A percentile compares a stretch with the other conserved stretches of the same genome.
Evolutionary conservation across 37 sponge, comb jelly and placozoan species (phyloP).

Genomic region (Ephydatia muelleri): DNA sequence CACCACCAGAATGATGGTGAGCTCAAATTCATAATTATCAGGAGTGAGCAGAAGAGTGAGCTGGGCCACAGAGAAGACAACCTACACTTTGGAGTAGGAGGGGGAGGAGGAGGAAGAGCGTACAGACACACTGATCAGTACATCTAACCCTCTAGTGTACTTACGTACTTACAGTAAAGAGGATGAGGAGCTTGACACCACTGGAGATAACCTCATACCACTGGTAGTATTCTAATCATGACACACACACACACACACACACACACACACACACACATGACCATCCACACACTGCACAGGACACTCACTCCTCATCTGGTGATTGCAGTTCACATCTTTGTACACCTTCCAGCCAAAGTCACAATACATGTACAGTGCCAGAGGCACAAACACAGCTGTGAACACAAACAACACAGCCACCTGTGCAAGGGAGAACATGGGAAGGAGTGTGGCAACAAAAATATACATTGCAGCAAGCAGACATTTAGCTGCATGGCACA

Average conservation of each 20-base stretch:
- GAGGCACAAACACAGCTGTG: neutral
- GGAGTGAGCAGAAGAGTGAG: conserved; percentile 15
- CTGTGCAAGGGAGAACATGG: neutral
- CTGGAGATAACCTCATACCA: conserved; percentile 52
- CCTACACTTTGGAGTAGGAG: neutral
- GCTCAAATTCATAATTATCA: conserved; percentile 38
- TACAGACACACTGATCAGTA: neutral
- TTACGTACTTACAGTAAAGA: conserved; percentile 49
- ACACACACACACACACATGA: too few relatives aligned
- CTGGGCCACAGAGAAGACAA: conserved; percentile 35
- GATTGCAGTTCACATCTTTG: neutral
- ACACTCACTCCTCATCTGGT: neutral
- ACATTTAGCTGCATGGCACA: too few relatives aligned
- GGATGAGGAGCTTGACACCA: conserved; percentile 48
- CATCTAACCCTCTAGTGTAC: neutral
- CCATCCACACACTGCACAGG: neutral
- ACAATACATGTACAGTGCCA: neutral
- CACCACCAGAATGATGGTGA: conserved; percentile 22
- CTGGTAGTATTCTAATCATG: conserved; percentile 40
- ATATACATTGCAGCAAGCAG: too few relatives aligned
- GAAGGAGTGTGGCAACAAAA: too few relatives aligned
- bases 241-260: too few relatives aligned
- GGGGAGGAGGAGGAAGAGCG: neutral
- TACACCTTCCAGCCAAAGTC: neutral
- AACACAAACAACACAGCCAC: neutral